phyloP scores from a whole-genome alignment of 2,113 vertebrate species.

The Phasianus colchicus region DNA sequence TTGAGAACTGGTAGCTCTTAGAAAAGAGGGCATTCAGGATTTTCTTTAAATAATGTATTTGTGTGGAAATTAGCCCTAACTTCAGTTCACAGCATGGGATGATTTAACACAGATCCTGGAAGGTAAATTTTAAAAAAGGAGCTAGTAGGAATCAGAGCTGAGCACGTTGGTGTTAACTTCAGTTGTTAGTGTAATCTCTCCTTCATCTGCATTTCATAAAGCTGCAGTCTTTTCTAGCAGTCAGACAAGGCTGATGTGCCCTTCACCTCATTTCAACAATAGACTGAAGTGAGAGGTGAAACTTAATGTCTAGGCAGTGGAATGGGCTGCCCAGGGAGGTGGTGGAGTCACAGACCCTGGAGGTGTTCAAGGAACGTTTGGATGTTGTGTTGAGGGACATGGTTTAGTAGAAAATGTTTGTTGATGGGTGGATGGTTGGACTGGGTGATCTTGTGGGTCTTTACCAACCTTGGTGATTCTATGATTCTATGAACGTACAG shows the following conservation, averaged over 20 bases:
- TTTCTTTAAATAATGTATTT: fast-evolving
- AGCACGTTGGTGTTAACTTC: neutral
- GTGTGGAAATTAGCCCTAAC: neutral
- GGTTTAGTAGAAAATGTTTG: too few species aligned
- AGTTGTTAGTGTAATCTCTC: neutral
- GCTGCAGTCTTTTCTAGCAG: fast-evolving
- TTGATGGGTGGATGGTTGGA: too few species aligned
- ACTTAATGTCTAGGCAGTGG: neutral
- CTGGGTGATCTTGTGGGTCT: too few species aligned
- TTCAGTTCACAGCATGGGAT: neutral
- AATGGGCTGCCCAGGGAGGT: too few species aligned
- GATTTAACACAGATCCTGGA: neutral
- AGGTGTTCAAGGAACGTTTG: too few species aligned
- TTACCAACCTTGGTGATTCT: too few species aligned
- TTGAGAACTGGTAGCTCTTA: neutral
- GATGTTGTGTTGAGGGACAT: too few species aligned
- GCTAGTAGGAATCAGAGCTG: neutral
- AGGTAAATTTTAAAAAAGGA: neutral
- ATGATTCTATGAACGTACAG: too few species aligned
- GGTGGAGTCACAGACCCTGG: too few species aligned
- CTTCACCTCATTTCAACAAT: neutral
- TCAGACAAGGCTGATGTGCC: neutral
- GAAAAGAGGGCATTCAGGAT: fast-evolving
- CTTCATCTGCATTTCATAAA: neutral
- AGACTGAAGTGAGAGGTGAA: neutral